A percentile compares a stretch with the other conserved stretches of the same genome.
These are phyloP conservation scores for Artemia sp. DNA, from an alignment of 2,888 invertebrate genomes.

Conservation along the genomic window DNA sequence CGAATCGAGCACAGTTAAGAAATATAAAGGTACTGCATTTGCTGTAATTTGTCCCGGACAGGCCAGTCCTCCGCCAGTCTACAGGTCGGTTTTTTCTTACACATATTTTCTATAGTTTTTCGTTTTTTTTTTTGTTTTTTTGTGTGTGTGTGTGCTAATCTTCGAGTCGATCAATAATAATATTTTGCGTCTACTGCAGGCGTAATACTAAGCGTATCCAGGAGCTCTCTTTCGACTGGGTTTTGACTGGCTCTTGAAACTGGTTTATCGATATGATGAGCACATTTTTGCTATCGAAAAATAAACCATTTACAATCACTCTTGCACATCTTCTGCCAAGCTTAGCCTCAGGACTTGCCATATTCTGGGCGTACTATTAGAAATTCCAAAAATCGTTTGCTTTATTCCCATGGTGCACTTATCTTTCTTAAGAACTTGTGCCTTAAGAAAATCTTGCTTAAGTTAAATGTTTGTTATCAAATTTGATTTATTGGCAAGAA, in stretches of 20 bases:
- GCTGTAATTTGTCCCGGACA: slow-evolving; percentile 50
- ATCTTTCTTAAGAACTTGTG: too few relatives aligned
- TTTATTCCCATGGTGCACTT: too few relatives aligned
- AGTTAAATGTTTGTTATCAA: too few relatives aligned
- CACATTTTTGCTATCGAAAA: background rate
- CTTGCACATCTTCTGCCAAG: background rate
- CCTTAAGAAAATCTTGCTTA: slow-evolving; percentile 1
- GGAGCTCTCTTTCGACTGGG: background rate
- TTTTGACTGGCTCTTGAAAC: background rate
- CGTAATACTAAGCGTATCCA: too few relatives aligned
- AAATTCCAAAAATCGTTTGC: too few relatives aligned
- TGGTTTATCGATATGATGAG: slow-evolving; percentile 25
- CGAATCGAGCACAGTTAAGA: slow-evolving; percentile 15
- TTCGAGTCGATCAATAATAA: too few relatives aligned
- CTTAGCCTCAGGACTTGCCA: background rate
- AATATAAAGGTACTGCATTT: slow-evolving; percentile 21
- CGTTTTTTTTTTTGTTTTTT: too few relatives aligned
- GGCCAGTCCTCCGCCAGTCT: slow-evolving; percentile 48
- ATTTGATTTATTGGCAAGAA: too few relatives aligned
- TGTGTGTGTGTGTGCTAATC: too few relatives aligned
- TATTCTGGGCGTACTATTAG: too few relatives aligned
- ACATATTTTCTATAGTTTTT: background rate
- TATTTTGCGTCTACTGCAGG: too few relatives aligned
- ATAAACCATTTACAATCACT: slow-evolving; percentile 8
- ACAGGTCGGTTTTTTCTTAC: slow-evolving; percentile 37